Evolutionary conservation across 1,140 invertebrate species (phyloP), one percentile per base, ranked within the genome.

Genomic region (Daktulosphaira vitifoliae): DNA sequence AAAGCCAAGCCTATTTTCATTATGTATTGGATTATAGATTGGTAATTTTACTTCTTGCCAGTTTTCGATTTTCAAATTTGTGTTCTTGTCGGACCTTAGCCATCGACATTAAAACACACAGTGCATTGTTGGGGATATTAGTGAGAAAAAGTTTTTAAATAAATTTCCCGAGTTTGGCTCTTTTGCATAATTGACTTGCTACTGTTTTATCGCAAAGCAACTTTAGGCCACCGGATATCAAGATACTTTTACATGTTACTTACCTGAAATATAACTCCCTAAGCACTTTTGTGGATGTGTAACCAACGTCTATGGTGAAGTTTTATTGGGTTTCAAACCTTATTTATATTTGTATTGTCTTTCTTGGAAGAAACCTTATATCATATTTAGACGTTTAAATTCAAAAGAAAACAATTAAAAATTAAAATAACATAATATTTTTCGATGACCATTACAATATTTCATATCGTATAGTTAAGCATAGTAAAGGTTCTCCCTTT

Each of bases 161-260:
- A 59, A 13, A 56, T 56, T 44, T 56, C 9, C 9, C 11, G 38
- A 44, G 11, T 16, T 22, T 23, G 11, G 9, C 38, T 59, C 16
- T 38, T 59, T 44, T 44, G 39, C 54, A 59, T 59, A 59, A 44
- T 26, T 44, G 54, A 59, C 39, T 44, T 20, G 23, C 39, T 59
- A 22, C 38, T 59, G 16, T 56, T 56, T 56, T 56, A 56, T 56
- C 38, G 22, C 38, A 18, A 15, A 15, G 5, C 11, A 56, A 44
- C 53, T 56, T 42, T 25, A n/a, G n/a, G 39, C 8, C n/a, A 7
- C 7, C 8, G n/a, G 15, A 15, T 15, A 15, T 22, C 15, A 11
- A 23, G 37, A 39, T 20, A 39, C 33, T 42, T 25, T 23, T 39
- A 23, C 38, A 11, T 56, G 23, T 25, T 42, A 42, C n/a, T n/a